Conservation (phyloP, 2,113 vertebrate species). For the Chlamydotis undulata region DNA sequence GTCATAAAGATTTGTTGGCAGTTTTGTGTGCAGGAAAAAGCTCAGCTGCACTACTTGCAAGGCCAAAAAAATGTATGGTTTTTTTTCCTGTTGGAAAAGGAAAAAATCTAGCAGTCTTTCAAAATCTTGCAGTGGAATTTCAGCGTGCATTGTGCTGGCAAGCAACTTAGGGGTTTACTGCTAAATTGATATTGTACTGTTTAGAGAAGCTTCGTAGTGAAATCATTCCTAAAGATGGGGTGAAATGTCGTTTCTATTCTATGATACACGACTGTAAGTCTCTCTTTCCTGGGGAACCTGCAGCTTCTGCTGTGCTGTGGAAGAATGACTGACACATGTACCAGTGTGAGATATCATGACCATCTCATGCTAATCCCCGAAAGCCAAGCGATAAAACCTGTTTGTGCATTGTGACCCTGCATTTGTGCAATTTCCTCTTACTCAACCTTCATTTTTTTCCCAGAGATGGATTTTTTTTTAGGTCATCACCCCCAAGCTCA, state of each 20-base stretch:
- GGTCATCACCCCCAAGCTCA: neutral
- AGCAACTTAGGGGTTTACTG: neutral
- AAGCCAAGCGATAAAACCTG: neutral
- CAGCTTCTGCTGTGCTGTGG: neutral
- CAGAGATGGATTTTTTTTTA: neutral
- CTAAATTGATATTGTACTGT: neutral
- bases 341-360: neutral
- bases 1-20: neutral
- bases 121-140: neutral
- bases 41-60: neutral
- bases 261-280: rapidly evolving
- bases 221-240: neutral
- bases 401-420: neutral
- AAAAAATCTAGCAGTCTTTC: neutral
- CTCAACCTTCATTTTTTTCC: neutral
- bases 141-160: neutral
- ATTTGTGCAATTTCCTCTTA: neutral
- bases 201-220: neutral
- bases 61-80: neutral
- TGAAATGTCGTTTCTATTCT: neutral
- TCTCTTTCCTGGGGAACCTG: neutral
- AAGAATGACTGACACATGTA: neutral
- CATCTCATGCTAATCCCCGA: neutral
- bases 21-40: neutral
- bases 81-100: neutral